Conservation (phyloP, 1,140 invertebrate genomes). For the Meloidogyne chitwoodi region DNA sequence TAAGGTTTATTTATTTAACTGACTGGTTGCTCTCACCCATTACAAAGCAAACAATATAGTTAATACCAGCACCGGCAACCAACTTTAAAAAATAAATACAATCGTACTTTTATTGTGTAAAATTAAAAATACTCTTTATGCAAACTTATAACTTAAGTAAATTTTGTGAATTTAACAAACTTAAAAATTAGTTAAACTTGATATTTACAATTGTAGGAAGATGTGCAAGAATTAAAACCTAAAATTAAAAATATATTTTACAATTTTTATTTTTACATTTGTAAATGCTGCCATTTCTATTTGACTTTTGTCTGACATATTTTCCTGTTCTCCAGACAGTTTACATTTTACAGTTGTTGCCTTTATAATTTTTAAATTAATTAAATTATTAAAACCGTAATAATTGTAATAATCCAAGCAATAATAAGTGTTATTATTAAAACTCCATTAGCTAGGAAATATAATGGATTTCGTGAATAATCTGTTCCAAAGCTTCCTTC, state of each 20-base stretch:
- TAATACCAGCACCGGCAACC: conserved; percentile 18
- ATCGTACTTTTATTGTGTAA: background rate
- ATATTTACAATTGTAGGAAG: background rate
- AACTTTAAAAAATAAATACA: conserved; percentile 3
- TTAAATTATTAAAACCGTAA: conserved; percentile 24
- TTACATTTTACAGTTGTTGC: conserved; percentile 24
- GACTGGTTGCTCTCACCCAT: conserved; percentile 20
- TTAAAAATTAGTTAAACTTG: background rate
- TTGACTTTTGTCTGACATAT: conserved; percentile 37
- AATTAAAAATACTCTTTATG: no score
- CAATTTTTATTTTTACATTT: conserved; percentile 30
- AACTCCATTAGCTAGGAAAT: conserved; percentile 16
- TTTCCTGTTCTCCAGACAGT: conserved; percentile 18
- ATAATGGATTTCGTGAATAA: conserved; percentile 17
- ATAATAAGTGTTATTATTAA: conserved; percentile 7
- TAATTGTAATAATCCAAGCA: conserved; percentile 22
- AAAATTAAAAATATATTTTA: background rate
- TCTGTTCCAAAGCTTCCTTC: conserved; percentile 17
- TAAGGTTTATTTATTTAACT: background rate
- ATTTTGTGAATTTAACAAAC: no score
- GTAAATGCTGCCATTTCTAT: conserved; percentile 31
- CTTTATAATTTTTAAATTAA: background rate
- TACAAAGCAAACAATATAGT: conserved; percentile 31
- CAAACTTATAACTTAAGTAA: no score
- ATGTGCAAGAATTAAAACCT: background rate